phyloP scores from a whole-genome alignment of 1,140 invertebrate genomes.

The Chymomyza costata region DNA sequence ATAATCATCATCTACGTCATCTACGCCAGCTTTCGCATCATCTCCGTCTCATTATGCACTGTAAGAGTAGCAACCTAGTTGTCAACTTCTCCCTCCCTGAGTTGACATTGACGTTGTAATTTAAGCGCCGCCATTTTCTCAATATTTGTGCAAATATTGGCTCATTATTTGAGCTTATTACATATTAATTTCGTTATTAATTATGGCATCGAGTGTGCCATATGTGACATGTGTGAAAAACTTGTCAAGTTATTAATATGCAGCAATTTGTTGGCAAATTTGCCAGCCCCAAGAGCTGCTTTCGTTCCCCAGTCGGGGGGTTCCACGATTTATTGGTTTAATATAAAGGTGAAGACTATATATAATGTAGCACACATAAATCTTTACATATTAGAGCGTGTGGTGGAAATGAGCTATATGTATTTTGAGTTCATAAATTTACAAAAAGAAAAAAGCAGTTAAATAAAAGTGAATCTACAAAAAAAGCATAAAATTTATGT shows the following conservation, averaged over 20 bases:
- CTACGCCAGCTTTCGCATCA: neutral
- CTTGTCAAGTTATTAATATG: conserved; percentile 31
- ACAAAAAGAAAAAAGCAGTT: too few species aligned
- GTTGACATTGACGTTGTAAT: conserved; percentile 36
- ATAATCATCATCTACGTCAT: neutral
- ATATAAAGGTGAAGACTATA: too few species aligned
- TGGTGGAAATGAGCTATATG: too few species aligned
- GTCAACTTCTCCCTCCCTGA: neutral
- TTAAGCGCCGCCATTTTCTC: conserved; percentile 30
- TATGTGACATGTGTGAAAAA: conserved; percentile 16
- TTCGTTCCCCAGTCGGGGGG: too few species aligned
- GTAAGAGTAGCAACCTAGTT: too few species aligned
- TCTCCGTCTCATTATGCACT: neutral
- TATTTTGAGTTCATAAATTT: too few species aligned
- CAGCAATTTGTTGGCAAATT: conserved; percentile 2
- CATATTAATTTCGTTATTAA: conserved; percentile 62
- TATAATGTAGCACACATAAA: too few species aligned
- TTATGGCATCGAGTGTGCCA: conserved; percentile 36
- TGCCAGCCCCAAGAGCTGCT: too few species aligned
- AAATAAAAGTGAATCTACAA: too few species aligned
- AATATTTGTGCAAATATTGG: conserved; percentile 63
- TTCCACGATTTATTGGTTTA: too few species aligned
- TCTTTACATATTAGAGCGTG: too few species aligned
- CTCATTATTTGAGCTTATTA: conserved; percentile 62
- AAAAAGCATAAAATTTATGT: too few species aligned